Evolutionary conservation across 1,140 invertebrate species (phyloP), one percentile per base, ranked within the genome.

Genomic region (Harpegnathos saltator): DNA sequence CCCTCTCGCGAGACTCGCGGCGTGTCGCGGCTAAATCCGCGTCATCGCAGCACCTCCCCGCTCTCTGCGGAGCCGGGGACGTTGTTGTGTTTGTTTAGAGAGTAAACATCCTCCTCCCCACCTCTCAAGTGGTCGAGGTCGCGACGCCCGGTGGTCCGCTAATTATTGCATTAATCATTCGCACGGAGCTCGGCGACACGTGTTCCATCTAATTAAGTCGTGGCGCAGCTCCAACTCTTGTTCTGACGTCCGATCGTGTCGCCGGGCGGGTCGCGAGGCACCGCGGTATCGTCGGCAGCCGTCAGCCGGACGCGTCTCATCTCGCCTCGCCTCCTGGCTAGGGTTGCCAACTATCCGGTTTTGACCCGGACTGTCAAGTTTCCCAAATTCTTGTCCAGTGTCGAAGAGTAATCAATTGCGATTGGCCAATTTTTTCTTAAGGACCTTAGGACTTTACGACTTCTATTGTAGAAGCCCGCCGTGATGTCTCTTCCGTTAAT

Each of bases 191-290:
- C 22, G 24, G 59, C 50, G 54, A 59, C 71, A 50, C 12, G 62
- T 48, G 14, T 50, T 80, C 38, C 22, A 50, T 54, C 50, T 85
- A 86, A 86, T 85, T 73, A 72, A 77, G 54, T 86, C 86, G 77
- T 56, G 52, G 38, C 24, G 44, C 24, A n/a, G 33, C 17, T 78
- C 17, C 22, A 68, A 58, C 22, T 78, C 26, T 14, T 22, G 14
- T 14, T 22, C 59, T 1, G 38, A 44, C 3, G 11, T 44, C 38
- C 38, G 38, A 29, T 63, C 48, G n/a, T n/a, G n/a, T n/a, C 50
- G 29, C 54, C 11, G 56, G 22, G 52, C 48, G n/a, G n/a, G n/a
- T n/a, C n/a, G n/a, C 68, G 54, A 17, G 26, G 48, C 44, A 56
- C 7, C 50, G 24, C 69, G 12, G n/a, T 68, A 62, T 3, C 38